Evolutionary conservation across 1,140 invertebrate genomes (phyloP).

Genomic region (Drosophila oshimai): DNA sequence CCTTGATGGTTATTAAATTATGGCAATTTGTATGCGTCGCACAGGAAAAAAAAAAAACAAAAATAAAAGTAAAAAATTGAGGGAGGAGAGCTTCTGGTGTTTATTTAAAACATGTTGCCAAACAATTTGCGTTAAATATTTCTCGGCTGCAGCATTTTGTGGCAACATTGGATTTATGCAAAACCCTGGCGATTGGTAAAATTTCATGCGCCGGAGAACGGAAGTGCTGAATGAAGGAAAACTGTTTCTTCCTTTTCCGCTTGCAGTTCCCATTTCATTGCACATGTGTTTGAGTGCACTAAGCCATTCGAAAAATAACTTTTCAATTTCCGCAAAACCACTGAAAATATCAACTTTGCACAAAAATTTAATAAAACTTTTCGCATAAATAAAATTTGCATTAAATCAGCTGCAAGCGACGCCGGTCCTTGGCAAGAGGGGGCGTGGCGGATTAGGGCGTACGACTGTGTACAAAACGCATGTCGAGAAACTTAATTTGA

Average conservation of each 20-base stretch:
- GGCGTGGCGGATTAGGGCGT: constrained; percentile 54
- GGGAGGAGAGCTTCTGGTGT: constrained; percentile 33
- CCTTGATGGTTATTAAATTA: constrained; percentile 80
- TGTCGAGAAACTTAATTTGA: constrained; percentile 81
- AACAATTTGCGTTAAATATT: constrained; percentile 73
- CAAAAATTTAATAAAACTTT: constrained; percentile 82
- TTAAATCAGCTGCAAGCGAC: constrained; percentile 79
- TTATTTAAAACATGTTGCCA: constrained; percentile 77
- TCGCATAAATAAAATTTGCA: constrained; percentile 82
- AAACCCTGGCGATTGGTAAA: constrained; percentile 56
- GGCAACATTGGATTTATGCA: constrained; percentile 33
- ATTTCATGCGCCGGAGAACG: constrained; percentile 55
- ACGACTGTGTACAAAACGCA: constrained; percentile 65
- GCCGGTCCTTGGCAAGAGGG: constrained; percentile 8
- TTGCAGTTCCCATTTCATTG: constrained; percentile 39
- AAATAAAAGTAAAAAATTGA: neutral
- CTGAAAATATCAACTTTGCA: constrained; percentile 81
- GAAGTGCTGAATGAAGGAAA: constrained; percentile 75
- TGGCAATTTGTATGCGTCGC: constrained; percentile 77
- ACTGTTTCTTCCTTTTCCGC: constrained; percentile 76
- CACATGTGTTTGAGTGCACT: constrained; percentile 35
- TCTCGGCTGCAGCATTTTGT: constrained; percentile 17
- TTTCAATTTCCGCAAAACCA: constrained; percentile 81
- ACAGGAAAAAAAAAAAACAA: neutral
- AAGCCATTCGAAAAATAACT: constrained; percentile 79